A percentile compares a stretch with the other conserved stretches of the same genome.
Conservation (phyloP, 1,140 invertebrate genomes). For the Protaetia brevitarsis region DNA sequence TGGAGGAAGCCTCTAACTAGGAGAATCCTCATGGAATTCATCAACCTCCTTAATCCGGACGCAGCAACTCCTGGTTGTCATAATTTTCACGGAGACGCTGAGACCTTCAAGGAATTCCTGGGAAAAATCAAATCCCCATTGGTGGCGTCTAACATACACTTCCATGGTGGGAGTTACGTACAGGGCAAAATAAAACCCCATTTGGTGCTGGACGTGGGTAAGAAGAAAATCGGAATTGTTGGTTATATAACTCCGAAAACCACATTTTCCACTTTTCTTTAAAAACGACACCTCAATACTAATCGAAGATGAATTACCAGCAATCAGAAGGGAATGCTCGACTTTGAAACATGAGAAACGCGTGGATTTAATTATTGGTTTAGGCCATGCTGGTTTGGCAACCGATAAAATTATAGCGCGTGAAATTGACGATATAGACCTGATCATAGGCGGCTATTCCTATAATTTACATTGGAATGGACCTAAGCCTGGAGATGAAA, state of each 20-base stretch:
- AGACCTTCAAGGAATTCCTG: neutral
- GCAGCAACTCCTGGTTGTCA: neutral
- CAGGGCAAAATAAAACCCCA: neutral
- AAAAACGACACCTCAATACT: constrained; percentile 54
- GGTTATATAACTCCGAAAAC: constrained; percentile 88
- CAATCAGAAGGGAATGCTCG: constrained; percentile 66
- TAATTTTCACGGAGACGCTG: neutral
- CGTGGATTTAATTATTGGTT: constrained; percentile 80
- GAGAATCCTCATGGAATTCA: neutral
- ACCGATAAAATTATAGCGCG: constrained; percentile 72
- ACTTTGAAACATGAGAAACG: constrained; percentile 61
- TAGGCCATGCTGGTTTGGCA: constrained; percentile 84
- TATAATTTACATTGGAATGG: constrained; percentile 79
- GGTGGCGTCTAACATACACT: neutral
- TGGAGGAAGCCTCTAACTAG: neutral
- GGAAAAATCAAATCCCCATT: neutral
- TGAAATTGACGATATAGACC: constrained; percentile 76
- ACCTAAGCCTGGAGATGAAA: constrained; percentile 62
- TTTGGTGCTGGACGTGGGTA: constrained; percentile 54
- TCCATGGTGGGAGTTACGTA: neutral
- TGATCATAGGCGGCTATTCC: constrained; percentile 79
- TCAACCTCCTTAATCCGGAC: neutral
- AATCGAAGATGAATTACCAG: constrained; percentile 71
- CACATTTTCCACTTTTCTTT: constrained; percentile 57
- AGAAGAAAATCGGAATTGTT: constrained; percentile 74